These are phyloP conservation scores for Gyps fulvus DNA, from an alignment of 2,113 vertebrate species.

Conservation along the genomic window DNA sequence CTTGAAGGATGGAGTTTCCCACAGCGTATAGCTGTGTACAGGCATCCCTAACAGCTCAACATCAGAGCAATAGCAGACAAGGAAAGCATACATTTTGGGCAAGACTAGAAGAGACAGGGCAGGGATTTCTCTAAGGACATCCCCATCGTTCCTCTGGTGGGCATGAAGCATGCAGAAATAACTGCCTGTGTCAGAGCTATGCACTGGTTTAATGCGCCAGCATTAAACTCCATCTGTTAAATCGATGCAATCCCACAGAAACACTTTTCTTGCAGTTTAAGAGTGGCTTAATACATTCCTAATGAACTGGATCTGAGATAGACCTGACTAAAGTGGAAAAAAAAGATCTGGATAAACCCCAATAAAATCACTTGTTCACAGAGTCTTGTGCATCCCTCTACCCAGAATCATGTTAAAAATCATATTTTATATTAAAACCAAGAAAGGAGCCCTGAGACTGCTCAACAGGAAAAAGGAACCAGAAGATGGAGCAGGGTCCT, in stretches of 20 bases:
- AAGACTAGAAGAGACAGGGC: background rate
- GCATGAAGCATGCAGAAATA: background rate
- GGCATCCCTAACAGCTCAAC: background rate
- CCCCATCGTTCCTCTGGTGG: background rate
- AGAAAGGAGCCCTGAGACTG: background rate
- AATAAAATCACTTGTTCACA: background rate
- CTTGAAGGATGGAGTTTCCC: background rate
- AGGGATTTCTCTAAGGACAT: background rate
- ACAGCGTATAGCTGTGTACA: background rate
- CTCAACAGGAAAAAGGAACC: background rate
- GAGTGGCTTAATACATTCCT: background rate
- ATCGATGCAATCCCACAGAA: background rate
- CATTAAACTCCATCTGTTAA: slow-evolving; percentile 5
- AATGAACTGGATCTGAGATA: background rate
- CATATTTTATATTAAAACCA: background rate
- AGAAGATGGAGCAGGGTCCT: background rate
- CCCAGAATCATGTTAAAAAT: background rate
- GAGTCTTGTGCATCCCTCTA: background rate
- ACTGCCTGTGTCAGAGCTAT: background rate
- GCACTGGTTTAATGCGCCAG: background rate
- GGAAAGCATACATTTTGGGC: background rate
- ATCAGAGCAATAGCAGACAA: background rate
- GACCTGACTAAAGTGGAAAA: background rate
- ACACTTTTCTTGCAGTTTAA: background rate
- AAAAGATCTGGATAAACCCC: background rate